Conservation (phyloP, 2,113 vertebrate species). For the Xiphophorus maculatus region DNA sequence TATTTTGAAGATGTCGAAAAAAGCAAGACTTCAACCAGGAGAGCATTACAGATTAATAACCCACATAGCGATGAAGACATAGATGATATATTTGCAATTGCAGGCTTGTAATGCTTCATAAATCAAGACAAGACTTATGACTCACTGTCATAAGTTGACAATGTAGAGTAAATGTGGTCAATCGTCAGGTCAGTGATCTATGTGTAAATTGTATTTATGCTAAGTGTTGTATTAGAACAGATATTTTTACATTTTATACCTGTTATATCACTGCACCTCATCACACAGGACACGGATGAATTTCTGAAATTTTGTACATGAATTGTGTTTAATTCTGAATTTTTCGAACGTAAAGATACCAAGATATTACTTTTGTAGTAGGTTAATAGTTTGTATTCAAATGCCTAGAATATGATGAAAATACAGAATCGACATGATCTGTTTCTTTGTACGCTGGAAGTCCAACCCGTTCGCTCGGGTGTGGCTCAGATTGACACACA, state of each 20-base stretch:
- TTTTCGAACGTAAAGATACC: too few species aligned
- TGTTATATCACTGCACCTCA: neutral
- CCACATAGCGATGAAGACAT: slow-evolving; percentile 60
- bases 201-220: neutral
- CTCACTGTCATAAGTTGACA: neutral
- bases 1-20: neutral
- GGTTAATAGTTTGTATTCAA: too few species aligned
- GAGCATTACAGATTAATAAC: neutral
- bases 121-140: too few species aligned
- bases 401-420: too few species aligned
- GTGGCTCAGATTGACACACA: slow-evolving; percentile 4
- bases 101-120: slow-evolving; percentile 67
- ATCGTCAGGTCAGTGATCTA: neutral
- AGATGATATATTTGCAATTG: slow-evolving; percentile 79
- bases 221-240: neutral
- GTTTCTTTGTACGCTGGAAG: slow-evolving; percentile 24
- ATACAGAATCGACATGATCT: slow-evolving; percentile 20
- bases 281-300: neutral
- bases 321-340: too few species aligned
- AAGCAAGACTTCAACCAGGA: neutral
- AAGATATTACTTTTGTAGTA: too few species aligned
- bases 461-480: slow-evolving; percentile 26
- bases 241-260: neutral
- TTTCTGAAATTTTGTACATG: too few species aligned
- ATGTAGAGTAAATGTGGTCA: neutral